Conservation (phyloP, 2,113 vertebrate genomes). For the Dryoscopus gambensis region DNA sequence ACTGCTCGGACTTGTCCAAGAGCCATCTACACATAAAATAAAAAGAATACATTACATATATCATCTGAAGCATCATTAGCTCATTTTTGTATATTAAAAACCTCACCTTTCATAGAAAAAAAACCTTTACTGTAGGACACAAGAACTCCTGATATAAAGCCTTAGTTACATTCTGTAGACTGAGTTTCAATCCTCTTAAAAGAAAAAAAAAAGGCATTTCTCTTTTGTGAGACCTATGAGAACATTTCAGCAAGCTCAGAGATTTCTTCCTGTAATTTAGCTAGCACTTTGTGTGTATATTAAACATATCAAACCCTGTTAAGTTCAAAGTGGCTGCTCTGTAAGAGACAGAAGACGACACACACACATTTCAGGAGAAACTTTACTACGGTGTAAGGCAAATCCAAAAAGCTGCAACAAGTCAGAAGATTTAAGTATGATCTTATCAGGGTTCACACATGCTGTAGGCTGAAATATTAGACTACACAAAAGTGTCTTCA, state of each 20-base stretch:
- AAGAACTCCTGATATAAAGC: conserved; percentile 68
- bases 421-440: background rate
- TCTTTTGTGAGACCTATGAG: conserved; percentile 53
- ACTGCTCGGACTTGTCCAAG: conserved; percentile 86
- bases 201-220: conserved; percentile 48
- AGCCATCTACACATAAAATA: conserved; percentile 88
- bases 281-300: background rate
- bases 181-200: conserved; percentile 64
- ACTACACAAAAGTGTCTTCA: background rate
- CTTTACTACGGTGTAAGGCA: conserved; percentile 12
- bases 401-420: conserved; percentile 43
- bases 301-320: conserved; percentile 38
- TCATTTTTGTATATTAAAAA: conserved; percentile 78
- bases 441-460: conserved; percentile 38
- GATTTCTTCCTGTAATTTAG: conserved; percentile 11
- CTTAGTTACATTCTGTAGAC: conserved; percentile 68
- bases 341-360: background rate
- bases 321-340: conserved; percentile 7
- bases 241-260: conserved; percentile 51
- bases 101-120: conserved; percentile 74
- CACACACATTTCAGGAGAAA: conserved; percentile 24
- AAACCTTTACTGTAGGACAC: conserved; percentile 64
- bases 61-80: conserved; percentile 84
- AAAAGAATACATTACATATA: conserved; percentile 85
- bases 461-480: background rate